Conservation (phyloP, 1,140 invertebrate genomes). For the Triops longicaudatus region DNA sequence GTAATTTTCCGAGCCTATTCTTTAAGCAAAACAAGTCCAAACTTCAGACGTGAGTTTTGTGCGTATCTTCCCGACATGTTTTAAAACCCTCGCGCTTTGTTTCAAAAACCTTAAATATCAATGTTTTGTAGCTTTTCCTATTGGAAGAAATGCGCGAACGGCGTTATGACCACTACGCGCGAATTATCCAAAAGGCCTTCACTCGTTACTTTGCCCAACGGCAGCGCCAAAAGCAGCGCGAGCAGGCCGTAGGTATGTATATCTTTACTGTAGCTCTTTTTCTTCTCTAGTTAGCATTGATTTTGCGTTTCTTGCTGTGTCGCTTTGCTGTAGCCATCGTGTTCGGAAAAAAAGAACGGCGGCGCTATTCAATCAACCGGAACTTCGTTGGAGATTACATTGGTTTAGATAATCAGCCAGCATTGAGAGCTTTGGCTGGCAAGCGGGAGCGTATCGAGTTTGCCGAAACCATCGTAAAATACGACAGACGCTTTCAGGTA, state of each 20-base stretch:
- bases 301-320: slow-evolving; percentile 30
- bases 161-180: slow-evolving; percentile 59
- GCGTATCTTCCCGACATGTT: too few relatives aligned
- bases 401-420: slow-evolving; percentile 53
- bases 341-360: slow-evolving; percentile 58
- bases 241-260: slow-evolving; percentile 46
- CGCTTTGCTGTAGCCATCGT: slow-evolving; percentile 47
- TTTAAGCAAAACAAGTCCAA: too few relatives aligned
- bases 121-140: slow-evolving; percentile 53
- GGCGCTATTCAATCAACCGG: slow-evolving; percentile 56
- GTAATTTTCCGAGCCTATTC: too few relatives aligned
- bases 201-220: slow-evolving; percentile 57
- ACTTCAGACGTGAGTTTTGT: too few relatives aligned
- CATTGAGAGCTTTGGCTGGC: slow-evolving; percentile 49
- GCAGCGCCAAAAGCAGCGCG: slow-evolving; percentile 51
- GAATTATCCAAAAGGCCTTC: slow-evolving; percentile 64
- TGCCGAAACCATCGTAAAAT: slow-evolving; percentile 60
- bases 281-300: slow-evolving; percentile 13
- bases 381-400: slow-evolving; percentile 69
- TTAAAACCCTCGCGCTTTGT: too few relatives aligned
- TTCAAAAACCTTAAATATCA: background rate
- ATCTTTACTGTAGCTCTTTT: slow-evolving; percentile 23
- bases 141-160: slow-evolving; percentile 62
- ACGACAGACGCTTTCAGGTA: slow-evolving; percentile 62
- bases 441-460: slow-evolving; percentile 61